Evolutionary conservation across 2,888 invertebrate species (phyloP).

Genomic region (Orthosia cruda): DNA sequence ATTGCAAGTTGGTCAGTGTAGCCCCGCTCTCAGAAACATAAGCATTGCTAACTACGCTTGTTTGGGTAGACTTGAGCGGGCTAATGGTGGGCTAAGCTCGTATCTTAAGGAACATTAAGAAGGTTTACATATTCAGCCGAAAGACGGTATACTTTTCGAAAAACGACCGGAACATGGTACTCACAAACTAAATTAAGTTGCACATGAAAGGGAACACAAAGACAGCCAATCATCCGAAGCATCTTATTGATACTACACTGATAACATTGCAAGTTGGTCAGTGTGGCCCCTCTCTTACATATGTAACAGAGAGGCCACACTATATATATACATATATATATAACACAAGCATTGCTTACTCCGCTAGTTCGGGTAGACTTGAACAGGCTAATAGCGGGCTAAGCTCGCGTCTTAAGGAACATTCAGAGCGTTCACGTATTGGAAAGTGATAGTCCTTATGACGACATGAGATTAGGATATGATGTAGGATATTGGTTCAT

Average conservation of each 20-base stretch:
- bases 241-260: not conserved
- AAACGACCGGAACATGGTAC: no score
- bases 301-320: no score
- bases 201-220: not conserved
- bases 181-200: not conserved
- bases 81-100: slow-evolving; percentile 44
- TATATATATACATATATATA: no score
- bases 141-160: no score
- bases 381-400: slow-evolving; percentile 45
- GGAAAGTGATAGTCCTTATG: slow-evolving; percentile 31
- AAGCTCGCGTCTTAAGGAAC: slow-evolving; percentile 47
- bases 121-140: slow-evolving; percentile 14
- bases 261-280: slow-evolving; percentile 39
- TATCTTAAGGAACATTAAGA: slow-evolving; percentile 42
- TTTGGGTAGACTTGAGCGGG: slow-evolving; percentile 49
- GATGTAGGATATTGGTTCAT: slow-evolving; percentile 8
- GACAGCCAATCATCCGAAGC: no score
- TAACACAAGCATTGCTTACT: slow-evolving; percentile 43
- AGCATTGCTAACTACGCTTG: slow-evolving; percentile 48
- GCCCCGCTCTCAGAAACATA: not conserved
- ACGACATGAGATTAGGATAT: slow-evolving; percentile 36
- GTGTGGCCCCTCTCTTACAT: slow-evolving; percentile 13
- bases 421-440: slow-evolving; percentile 34
- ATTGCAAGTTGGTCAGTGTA: slow-evolving; percentile 39
- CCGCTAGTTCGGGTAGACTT: slow-evolving; percentile 50